phyloP scores from a whole-genome alignment of 2,888 invertebrate species.

The Pyrocoelia pectoralis region DNA sequence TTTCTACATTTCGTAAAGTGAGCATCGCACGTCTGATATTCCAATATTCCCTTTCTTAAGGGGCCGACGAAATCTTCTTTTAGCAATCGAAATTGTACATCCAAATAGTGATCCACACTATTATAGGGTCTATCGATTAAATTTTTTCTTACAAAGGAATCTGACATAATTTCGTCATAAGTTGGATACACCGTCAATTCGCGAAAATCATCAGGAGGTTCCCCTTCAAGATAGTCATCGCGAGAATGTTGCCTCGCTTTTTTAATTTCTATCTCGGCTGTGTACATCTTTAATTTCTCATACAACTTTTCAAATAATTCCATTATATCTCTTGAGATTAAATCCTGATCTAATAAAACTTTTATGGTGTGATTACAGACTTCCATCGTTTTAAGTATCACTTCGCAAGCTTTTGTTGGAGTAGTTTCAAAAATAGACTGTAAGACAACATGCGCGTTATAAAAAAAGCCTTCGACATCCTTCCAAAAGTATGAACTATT shows the following conservation, averaged over 20 bases:
- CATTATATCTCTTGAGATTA: background rate
- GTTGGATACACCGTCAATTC: slow-evolving; percentile 65
- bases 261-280: background rate
- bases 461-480: slow-evolving; percentile 44
- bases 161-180: slow-evolving; percentile 54
- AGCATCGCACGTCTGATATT: slow-evolving; percentile 37
- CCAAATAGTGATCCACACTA: slow-evolving; percentile 75
- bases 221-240: slow-evolving; percentile 41
- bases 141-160: slow-evolving; percentile 65
- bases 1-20: slow-evolving; percentile 14
- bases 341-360: background rate
- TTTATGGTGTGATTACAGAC: background rate
- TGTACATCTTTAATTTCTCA: background rate
- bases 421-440: slow-evolving; percentile 55
- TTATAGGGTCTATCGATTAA: slow-evolving; percentile 69
- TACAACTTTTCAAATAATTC: background rate
- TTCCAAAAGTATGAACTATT: slow-evolving; percentile 41
- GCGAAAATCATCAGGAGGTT: slow-evolving; percentile 64
- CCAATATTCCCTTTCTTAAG: slow-evolving; percentile 69
- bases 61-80: slow-evolving; percentile 83
- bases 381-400: slow-evolving; percentile 36
- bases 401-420: slow-evolving; percentile 46
- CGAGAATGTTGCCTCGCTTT: background rate
- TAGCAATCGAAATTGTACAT: slow-evolving; percentile 79
- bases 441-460: slow-evolving; percentile 41